These are phyloP conservation scores for Taphrorychus bicolor DNA, from an alignment of 2,888 invertebrate genomes.

Conservation along the genomic window DNA sequence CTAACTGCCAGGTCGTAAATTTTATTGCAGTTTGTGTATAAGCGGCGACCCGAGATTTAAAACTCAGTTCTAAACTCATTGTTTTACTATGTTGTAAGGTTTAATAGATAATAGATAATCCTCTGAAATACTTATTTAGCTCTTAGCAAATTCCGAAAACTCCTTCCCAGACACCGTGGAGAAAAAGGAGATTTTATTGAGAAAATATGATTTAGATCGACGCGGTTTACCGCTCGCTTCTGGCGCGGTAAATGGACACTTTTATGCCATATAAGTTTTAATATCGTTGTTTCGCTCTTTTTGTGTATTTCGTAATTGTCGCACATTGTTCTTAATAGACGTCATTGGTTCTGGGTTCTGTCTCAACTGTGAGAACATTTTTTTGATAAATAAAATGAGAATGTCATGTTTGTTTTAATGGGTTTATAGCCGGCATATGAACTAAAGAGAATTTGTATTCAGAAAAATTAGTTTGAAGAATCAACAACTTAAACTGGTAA, in stretches of 20 bases:
- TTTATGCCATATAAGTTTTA: constrained; percentile 37
- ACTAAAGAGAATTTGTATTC: too few species aligned
- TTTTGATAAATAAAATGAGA: too few species aligned
- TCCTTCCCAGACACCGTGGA: constrained; percentile 18
- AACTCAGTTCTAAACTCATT: not conserved
- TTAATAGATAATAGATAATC: too few species aligned
- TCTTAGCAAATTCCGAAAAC: constrained; percentile 24
- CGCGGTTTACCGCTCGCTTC: constrained; percentile 13
- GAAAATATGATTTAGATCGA: constrained; percentile 56
- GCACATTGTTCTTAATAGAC: constrained; percentile 27
- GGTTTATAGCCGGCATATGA: too few species aligned
- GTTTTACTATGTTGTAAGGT: not conserved
- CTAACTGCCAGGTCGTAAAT: constrained; percentile 51
- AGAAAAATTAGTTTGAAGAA: too few species aligned
- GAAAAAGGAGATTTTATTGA: constrained; percentile 58
- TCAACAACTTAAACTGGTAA: too few species aligned
- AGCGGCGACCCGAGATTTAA: not conserved
- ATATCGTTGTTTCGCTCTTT: constrained; percentile 34
- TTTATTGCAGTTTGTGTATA: constrained; percentile 23
- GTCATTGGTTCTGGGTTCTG: constrained; percentile 1
- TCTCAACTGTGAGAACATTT: constrained; percentile 24
- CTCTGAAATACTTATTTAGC: not conserved
- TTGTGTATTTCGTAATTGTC: constrained; percentile 31
- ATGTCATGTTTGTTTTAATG: too few species aligned
- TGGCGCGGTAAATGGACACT: constrained; percentile 28